phyloP scores from a whole-genome alignment of 2,888 invertebrate genomes.

The Argynnis bischoffii region DNA sequence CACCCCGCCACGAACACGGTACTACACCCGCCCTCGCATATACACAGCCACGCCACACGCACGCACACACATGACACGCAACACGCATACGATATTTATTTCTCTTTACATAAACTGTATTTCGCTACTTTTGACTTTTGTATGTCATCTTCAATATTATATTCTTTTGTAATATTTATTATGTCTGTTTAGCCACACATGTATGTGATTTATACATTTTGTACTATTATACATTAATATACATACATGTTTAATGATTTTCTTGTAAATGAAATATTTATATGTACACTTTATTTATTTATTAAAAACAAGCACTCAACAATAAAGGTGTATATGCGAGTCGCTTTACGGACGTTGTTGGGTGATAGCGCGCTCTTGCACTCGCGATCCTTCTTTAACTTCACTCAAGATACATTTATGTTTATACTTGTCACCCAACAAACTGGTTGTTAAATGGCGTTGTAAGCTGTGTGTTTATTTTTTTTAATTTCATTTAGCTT shows the following conservation, averaged over 20 bases:
- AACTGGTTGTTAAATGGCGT: conserved; percentile 75
- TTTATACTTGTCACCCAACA: conserved; percentile 71
- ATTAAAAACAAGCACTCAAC: background rate
- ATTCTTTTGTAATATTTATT: too few relatives aligned
- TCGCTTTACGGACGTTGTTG: conserved; percentile 63
- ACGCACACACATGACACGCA: conserved; percentile 10
- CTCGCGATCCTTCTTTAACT: conserved; percentile 62
- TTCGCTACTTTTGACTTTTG: too few relatives aligned
- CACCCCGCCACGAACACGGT: conserved; percentile 42
- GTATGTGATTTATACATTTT: too few relatives aligned
- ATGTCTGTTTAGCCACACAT: too few relatives aligned
- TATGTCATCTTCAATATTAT: too few relatives aligned
- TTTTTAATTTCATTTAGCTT: conserved; percentile 71
- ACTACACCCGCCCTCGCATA: conserved; percentile 35
- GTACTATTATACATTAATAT: too few relatives aligned
- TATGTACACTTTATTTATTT: background rate
- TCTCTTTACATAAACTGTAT: too few relatives aligned
- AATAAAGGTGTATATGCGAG: conserved; percentile 69
- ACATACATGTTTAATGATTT: too few relatives aligned
- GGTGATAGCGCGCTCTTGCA: conserved; percentile 70
- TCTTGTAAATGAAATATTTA: background rate
- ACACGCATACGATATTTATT: conserved; percentile 19
- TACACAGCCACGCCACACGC: conserved; percentile 28
- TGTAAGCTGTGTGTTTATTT: conserved; percentile 77
- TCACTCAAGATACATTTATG: conserved; percentile 35